Conservation (phyloP, 2,888 invertebrate species). For the Protonemura montana region DNA sequence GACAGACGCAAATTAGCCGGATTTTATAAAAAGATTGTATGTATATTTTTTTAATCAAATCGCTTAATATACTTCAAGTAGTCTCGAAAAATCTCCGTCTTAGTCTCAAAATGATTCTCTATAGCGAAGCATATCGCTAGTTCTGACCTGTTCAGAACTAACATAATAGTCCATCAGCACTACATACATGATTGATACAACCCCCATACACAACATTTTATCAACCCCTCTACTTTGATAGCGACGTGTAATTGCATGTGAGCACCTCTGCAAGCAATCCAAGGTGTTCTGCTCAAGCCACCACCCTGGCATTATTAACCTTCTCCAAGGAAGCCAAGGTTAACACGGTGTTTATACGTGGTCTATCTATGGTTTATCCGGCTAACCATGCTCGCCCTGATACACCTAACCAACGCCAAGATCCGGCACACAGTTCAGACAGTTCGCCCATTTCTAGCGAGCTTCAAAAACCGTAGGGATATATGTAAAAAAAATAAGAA, state of each 20-base stretch:
- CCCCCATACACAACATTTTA: not conserved
- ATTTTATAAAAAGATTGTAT: too few relatives aligned
- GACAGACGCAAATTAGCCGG: too few relatives aligned
- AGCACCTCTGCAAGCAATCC: not conserved
- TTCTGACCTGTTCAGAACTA: too few relatives aligned
- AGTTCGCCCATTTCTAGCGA: not conserved
- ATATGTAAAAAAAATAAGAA: not conserved
- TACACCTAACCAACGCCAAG: not conserved
- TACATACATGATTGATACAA: not conserved
- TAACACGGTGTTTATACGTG: not conserved
- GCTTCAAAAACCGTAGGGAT: not conserved
- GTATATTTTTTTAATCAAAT: too few relatives aligned
- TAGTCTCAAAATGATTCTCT: too few relatives aligned
- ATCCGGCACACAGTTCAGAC: not conserved
- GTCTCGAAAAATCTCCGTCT: too few relatives aligned
- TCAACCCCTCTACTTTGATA: not conserved
- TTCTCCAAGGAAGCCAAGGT: not conserved
- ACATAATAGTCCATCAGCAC: too few relatives aligned
- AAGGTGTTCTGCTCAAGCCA: not conserved
- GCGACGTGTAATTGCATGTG: not conserved
- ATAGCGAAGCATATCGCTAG: too few relatives aligned
- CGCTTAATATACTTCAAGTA: too few relatives aligned
- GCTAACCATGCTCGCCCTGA: not conserved
- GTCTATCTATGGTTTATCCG: not conserved
- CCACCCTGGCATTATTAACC: not conserved